Percentiles rank a stretch among this genome's conserved stretches.
Conservation (phyloP, 2,797 vertebrate genomes). For the Poecilia picta region DNA sequence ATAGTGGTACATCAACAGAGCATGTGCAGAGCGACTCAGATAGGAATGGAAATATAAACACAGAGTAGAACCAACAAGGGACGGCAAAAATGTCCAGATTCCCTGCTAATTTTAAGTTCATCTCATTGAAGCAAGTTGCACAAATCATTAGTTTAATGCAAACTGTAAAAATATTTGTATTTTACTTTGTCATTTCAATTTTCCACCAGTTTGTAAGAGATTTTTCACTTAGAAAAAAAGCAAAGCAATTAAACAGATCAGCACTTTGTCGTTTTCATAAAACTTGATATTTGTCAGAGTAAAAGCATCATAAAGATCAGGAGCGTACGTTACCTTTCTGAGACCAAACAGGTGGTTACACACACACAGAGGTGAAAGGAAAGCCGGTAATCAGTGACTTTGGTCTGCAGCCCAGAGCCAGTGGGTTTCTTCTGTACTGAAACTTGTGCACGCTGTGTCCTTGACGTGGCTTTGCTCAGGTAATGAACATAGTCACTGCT, state of each 20-base stretch:
- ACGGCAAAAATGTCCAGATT: neutral
- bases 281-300: neutral
- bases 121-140: neutral
- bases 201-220: neutral
- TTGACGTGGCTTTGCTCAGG: conserved; percentile 72
- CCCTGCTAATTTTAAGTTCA: neutral
- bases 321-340: conserved; percentile 56
- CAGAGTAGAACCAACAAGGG: conserved; percentile 30
- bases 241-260: neutral
- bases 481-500: conserved; percentile 52
- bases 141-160: neutral
- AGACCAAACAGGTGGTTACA: conserved; percentile 31
- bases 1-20: conserved; percentile 69
- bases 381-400: conserved; percentile 25
- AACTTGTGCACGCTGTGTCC: conserved; percentile 59
- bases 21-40: conserved; percentile 57
- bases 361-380: conserved; percentile 9
- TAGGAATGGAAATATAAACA: conserved; percentile 75
- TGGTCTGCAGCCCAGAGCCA: conserved; percentile 37
- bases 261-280: neutral
- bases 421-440: conserved; percentile 39
- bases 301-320: conserved; percentile 5
- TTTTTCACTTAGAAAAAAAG: neutral
- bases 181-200: neutral
- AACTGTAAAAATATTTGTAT: neutral